phyloP scores from a whole-genome alignment of 2,113 vertebrate genomes.

The Anguilla rostrata region DNA sequence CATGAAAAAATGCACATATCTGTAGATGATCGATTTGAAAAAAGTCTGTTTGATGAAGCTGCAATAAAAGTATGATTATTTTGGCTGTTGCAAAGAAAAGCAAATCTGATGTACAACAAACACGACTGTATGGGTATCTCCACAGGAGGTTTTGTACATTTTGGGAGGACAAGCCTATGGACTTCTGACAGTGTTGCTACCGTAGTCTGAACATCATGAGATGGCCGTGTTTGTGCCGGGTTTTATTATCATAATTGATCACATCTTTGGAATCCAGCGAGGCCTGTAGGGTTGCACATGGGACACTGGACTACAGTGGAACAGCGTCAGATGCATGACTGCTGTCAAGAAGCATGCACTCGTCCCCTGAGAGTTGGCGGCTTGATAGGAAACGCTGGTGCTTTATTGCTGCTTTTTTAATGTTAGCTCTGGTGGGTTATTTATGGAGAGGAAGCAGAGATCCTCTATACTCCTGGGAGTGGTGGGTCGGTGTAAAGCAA shows the following conservation, averaged over 20 bases:
- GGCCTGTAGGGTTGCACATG: constrained; percentile 59
- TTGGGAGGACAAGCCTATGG: constrained; percentile 80
- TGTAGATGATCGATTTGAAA: background rate
- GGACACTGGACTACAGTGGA: background rate
- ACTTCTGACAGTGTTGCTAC: constrained; percentile 71
- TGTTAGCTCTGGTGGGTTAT: constrained; percentile 1
- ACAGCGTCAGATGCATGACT: no score
- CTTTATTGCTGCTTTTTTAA: background rate
- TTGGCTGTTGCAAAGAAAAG: background rate
- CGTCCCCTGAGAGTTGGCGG: background rate
- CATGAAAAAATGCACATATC: no score
- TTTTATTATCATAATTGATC: constrained; percentile 80
- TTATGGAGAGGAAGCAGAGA: constrained; percentile 10
- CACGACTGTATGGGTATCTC: constrained; percentile 8
- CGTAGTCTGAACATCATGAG: constrained; percentile 64
- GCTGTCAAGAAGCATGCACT: background rate
- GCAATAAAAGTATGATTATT: background rate
- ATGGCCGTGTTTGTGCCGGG: constrained; percentile 70
- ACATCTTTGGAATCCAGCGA: constrained; percentile 69
- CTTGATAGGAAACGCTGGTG: constrained; percentile 11
- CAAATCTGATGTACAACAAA: background rate
- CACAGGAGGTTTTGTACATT: constrained; percentile 78
- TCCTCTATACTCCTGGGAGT: constrained; percentile 3
- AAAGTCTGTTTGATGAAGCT: background rate
- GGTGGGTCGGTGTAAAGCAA: constrained; percentile 17